Conservation (phyloP, 2,113 vertebrate species). For the Laticauda laticaudata region DNA sequence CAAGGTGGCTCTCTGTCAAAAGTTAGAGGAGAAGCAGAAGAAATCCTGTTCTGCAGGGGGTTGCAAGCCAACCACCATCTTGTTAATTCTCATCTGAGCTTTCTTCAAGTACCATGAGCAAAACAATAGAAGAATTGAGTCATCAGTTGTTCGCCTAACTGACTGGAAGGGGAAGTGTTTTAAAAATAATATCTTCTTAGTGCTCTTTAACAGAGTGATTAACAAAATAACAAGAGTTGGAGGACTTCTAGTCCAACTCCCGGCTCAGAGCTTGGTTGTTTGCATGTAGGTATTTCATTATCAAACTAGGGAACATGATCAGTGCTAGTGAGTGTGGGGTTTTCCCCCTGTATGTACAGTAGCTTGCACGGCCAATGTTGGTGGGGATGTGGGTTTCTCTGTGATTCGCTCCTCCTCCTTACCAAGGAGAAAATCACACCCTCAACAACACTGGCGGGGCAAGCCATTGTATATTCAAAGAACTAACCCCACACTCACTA, state of each 20-base stretch:
- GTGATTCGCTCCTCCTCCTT: neutral
- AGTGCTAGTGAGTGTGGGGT: neutral
- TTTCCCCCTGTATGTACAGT: neutral
- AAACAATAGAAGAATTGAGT: neutral
- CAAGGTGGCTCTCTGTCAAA: neutral
- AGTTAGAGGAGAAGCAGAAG: neutral
- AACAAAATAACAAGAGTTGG: neutral
- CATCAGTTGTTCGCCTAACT: neutral
- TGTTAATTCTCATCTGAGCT: neutral
- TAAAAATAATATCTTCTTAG: neutral
- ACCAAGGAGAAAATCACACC: neutral
- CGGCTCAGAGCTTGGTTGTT: neutral
- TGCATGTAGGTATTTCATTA: neutral
- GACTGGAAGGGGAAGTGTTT: neutral
- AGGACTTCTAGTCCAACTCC: neutral
- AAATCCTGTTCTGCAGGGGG: neutral
- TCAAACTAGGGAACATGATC: neutral
- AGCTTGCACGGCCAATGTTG: neutral
- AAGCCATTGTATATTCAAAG: neutral
- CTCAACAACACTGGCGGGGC: neutral
- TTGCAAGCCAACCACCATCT: neutral
- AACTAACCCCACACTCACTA: neutral
- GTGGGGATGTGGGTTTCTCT: neutral
- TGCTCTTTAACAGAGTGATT: neutral
- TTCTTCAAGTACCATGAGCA: neutral